phyloP scores from a whole-genome alignment of 2,797 vertebrate species.

The Rhabdomys pumilio region DNA sequence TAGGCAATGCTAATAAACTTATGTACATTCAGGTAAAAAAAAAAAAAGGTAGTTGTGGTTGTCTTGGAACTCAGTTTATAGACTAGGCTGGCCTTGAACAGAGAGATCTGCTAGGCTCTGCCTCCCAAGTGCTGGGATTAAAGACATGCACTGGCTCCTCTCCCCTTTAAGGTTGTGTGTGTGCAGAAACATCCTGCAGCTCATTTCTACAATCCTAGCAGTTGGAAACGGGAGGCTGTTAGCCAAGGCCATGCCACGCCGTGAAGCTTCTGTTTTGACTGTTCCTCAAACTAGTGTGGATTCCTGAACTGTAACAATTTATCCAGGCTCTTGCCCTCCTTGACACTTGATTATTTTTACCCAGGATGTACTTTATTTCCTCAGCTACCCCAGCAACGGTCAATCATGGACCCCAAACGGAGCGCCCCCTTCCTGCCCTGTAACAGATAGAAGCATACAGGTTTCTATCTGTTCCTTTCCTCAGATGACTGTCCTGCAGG shows the following conservation, averaged over 20 bases:
- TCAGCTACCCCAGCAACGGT: neutral
- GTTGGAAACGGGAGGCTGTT: neutral
- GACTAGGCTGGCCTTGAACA: neutral
- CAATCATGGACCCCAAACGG: no score
- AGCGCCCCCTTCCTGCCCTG: neutral
- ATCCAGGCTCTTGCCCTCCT: neutral
- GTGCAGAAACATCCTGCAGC: no score
- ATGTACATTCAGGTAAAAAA: neutral
- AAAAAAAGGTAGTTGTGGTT: neutral
- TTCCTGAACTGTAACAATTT: neutral
- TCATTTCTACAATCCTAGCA: neutral
- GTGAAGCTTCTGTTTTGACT: neutral
- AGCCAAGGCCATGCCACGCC: neutral
- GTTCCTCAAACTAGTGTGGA: neutral
- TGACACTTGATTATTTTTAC: no score
- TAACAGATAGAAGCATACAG: neutral
- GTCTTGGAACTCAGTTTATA: neutral
- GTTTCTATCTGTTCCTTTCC: no score
- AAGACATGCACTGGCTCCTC: neutral
- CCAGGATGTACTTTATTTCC: neutral
- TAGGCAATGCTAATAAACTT: neutral
- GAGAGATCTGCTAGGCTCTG: neutral
- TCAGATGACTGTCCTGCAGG: neutral
- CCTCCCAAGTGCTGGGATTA: neutral
- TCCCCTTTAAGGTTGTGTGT: neutral